Evolutionary conservation across 2,113 vertebrate species (phyloP).

Genomic region (Hucho hucho): DNA sequence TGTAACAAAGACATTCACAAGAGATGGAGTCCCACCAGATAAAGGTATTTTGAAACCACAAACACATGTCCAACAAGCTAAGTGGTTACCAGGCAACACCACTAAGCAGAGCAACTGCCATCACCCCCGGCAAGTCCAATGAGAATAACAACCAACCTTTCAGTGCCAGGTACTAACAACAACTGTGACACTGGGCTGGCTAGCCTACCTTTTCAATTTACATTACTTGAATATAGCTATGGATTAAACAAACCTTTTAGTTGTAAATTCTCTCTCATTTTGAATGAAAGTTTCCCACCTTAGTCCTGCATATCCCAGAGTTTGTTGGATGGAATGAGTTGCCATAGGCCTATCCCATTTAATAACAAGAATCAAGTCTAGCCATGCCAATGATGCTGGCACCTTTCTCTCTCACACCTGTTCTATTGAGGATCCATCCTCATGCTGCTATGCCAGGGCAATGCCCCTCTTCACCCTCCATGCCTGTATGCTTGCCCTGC

Average conservation of each 20-base stretch:
- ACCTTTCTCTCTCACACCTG: neutral
- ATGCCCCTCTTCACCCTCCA: neutral
- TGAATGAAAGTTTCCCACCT: neutral
- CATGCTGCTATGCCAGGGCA: neutral
- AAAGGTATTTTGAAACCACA: neutral
- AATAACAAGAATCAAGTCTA: neutral
- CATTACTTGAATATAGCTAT: neutral
- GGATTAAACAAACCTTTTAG: neutral
- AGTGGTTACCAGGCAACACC: neutral
- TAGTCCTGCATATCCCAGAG: neutral
- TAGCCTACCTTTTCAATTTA: neutral
- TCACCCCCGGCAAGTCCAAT: neutral
- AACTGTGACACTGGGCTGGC: neutral
- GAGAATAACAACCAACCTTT: neutral
- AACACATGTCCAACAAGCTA: neutral
- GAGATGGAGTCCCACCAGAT: neutral
- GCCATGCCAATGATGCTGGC: neutral
- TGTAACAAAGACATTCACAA: neutral
- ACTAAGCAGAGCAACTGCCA: neutral
- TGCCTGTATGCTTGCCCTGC: neutral
- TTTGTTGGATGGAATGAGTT: neutral
- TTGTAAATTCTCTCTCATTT: neutral
- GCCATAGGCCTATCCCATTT: neutral
- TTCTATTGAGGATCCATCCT: neutral
- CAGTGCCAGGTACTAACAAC: neutral